These are phyloP conservation scores for Sycobia sp. DNA, from an alignment of 1,140 invertebrate genomes.

Conservation along the genomic window DNA sequence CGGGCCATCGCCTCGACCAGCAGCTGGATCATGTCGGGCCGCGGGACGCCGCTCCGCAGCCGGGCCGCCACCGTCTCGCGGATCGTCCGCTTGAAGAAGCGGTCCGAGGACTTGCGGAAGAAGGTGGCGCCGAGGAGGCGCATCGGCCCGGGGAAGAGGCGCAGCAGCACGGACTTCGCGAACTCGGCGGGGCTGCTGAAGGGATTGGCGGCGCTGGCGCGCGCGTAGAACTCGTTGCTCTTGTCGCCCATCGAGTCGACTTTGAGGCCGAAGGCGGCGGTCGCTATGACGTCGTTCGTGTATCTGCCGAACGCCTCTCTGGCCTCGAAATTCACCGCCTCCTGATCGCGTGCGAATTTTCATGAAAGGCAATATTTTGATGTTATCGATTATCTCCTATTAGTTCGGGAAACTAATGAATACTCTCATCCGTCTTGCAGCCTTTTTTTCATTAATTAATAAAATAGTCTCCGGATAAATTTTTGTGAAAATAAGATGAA, in stretches of 20 bases:
- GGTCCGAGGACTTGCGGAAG: conserved; percentile 26
- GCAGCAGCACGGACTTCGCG: conserved; percentile 31
- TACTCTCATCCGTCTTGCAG: no score
- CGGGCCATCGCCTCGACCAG: conserved; percentile 46
- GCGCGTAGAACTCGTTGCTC: conserved; percentile 54
- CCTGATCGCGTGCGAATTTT: no score
- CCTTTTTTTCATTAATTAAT: no score
- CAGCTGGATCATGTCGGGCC: conserved; percentile 51
- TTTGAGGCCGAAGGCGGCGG: conserved; percentile 51
- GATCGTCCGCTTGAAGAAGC: conserved; percentile 43
- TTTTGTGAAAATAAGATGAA: no score
- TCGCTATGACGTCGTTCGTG: conserved; percentile 57
- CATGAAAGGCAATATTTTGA: no score
- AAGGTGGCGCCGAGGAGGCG: conserved; percentile 28
- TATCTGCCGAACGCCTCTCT: conserved; percentile 50
- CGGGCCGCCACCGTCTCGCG: conserved; percentile 37
- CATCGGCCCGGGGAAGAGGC: conserved; percentile 27
- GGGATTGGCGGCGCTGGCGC: no score
- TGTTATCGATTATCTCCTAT: no score
- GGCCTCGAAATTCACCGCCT: conserved; percentile 35
- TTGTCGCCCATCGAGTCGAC: conserved; percentile 50
- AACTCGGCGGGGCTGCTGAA: no score
- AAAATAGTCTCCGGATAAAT: no score
- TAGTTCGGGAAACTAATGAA: no score
- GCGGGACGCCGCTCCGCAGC: conserved; percentile 37